phyloP scores from a whole-genome alignment of 2,888 invertebrate species.

The Protophormia terraenovae region DNA sequence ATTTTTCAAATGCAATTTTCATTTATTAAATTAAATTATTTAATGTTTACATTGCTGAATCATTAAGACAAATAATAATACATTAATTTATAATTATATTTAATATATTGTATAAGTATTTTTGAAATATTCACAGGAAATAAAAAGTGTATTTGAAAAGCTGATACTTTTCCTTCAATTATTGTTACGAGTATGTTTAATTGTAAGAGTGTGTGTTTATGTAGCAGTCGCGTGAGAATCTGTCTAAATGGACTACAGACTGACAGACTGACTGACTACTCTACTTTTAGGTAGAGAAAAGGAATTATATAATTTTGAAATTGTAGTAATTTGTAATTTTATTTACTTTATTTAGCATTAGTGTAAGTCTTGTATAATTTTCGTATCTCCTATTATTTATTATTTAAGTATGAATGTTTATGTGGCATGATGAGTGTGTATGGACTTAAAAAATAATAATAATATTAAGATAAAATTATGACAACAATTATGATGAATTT shows the following conservation, averaged over 20 bases:
- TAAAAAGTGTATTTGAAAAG: slow-evolving; percentile 38
- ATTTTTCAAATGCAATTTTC: slow-evolving; percentile 50
- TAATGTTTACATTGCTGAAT: slow-evolving; percentile 37
- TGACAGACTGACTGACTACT: not conserved
- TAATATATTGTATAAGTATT: slow-evolving; percentile 21
- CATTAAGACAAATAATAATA: slow-evolving; percentile 57
- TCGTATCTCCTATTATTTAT: slow-evolving; percentile 47
- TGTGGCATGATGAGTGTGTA: not conserved
- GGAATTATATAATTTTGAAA: not conserved
- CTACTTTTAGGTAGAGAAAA: not conserved
- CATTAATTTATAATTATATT: slow-evolving; percentile 47
- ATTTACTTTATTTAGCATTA: not conserved
- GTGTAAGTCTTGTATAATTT: slow-evolving; percentile 62
- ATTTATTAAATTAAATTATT: slow-evolving; percentile 55
- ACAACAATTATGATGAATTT: no score
- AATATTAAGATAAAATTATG: slow-evolving; percentile 30
- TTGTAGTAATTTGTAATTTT: not conserved
- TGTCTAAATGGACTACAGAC: not conserved
- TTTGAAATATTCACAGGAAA: slow-evolving; percentile 59
- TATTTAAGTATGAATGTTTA: not conserved
- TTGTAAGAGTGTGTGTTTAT: not conserved
- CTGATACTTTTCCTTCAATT: slow-evolving; percentile 16
- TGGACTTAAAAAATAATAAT: slow-evolving; percentile 9
- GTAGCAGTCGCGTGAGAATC: not conserved
- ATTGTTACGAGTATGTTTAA: not conserved